A percentile compares a stretch with the other conserved stretches of the same genome.
These are phyloP conservation scores for Steinernema feltiae DNA, from an alignment of 1,140 invertebrate genomes.

Conservation along the genomic window DNA sequence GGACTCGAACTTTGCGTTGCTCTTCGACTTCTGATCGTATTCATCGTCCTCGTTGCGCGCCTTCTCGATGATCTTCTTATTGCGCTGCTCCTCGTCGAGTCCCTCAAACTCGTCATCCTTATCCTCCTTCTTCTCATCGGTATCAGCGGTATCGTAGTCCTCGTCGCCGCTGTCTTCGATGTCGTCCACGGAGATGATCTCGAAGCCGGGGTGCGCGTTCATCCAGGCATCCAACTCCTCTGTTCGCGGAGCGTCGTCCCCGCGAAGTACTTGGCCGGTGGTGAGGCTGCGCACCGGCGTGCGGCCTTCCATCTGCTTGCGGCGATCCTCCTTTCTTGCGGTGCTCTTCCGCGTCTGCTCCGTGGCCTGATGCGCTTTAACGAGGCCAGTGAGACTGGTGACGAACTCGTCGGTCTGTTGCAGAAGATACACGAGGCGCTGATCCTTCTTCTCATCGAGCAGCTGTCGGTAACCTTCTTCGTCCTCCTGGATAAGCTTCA, in stretches of 20 bases:
- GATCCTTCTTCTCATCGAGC: slow-evolving; percentile 99
- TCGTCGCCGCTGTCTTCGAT: slow-evolving; percentile 62
- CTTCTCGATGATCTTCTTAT: slow-evolving; percentile 49
- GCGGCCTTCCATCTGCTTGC: slow-evolving; percentile 33
- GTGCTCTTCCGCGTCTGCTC: slow-evolving; percentile 50
- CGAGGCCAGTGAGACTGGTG: slow-evolving; percentile 68
- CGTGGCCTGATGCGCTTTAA: slow-evolving; percentile 45
- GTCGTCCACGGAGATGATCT: slow-evolving; percentile 65
- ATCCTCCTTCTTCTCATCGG: slow-evolving; percentile 63
- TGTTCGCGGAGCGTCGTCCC: slow-evolving; percentile 77
- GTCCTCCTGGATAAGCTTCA: slow-evolving; percentile 80
- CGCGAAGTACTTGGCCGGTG: slow-evolving; percentile 73
- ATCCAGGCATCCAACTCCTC: slow-evolving; percentile 74
- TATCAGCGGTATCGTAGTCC: slow-evolving; percentile 64
- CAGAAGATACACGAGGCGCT: slow-evolving; percentile 89
- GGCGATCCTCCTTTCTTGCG: slow-evolving; percentile 36
- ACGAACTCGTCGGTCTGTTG: slow-evolving; percentile 98
- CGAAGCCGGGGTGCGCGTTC: slow-evolving; percentile 68
- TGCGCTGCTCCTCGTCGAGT: slow-evolving; percentile 51
- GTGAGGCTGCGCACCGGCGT: slow-evolving; percentile 72
- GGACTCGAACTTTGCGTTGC: slow-evolving; percentile 48
- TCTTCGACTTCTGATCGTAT: slow-evolving; percentile 60
- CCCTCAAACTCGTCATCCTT: slow-evolving; percentile 60
- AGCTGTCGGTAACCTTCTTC: slow-evolving; percentile 74
- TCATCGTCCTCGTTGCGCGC: slow-evolving; percentile 61